Evolutionary conservation across 2,888 invertebrate genomes (phyloP), one percentile per base, ranked within the genome.

Genomic region (Heliconius sara): DNA sequence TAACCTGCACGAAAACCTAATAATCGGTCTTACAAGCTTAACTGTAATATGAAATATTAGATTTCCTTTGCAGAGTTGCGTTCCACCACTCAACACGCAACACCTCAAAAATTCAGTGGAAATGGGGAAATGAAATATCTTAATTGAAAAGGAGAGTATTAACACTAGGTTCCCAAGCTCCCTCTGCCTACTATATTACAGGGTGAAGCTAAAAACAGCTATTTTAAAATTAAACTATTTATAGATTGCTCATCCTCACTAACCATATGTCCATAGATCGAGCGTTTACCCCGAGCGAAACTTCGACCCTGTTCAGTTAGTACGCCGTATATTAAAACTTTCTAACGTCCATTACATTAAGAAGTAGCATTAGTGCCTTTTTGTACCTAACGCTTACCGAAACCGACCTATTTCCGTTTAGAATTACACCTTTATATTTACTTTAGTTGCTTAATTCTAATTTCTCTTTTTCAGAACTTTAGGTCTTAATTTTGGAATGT

Each of bases 251-350:
- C 25, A 65, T 67, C 68, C 71, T 4, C 6, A 7, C 27, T 43
- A 9, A 2, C 43, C 19, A 27, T 75, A 65, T 66, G 82, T 85
- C 75, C 82, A 77, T 82, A 79, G 25, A 52, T 16, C 68, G 27
- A 68, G 63, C 78, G 83, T 81, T 79, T 78, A 74, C 81, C 60
- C 73, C 7, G 60, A 25, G 82, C 81, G 83, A 81, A 84, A 87
- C 84, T 84, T 88, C 84, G 84, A 86, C 84, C 86, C 88, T 87
- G 91, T 88, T 89, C 89, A 90, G 90, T 90, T 91, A 91, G 90
- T 88, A 87, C 82, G 86, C 87, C 87, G 88, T 91, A 86, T 91
- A 91, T 92, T 91, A 91, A 90, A 91, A 91, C 88, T 92, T 90
- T 85, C 84, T 87, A 86, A 88, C 91, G 89, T 88, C 88, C 89